Base-by-base conservation (phyloP, 2,888 invertebrate species). In the Euclidia mi region DNA sequence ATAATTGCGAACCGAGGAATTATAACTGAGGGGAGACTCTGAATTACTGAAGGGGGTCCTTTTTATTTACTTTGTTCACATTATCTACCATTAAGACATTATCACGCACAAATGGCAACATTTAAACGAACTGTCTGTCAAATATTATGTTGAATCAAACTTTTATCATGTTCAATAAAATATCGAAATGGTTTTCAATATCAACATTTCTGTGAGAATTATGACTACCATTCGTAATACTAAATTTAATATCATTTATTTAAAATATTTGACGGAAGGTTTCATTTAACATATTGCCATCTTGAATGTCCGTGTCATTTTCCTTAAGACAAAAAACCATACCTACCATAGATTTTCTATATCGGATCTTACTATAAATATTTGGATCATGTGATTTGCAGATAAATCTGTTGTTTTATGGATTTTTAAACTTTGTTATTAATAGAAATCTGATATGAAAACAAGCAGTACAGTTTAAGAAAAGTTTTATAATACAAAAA, bases 231-330 rank as follows among this genome's bases (percentile, higher is more conserved):
- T n/a, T n/a, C n/a, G n/a, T n/a, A n/a, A n/a, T n/a, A n/a, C n/a
- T n/a, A n/a, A n/a, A n/a, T n/a, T 10, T 25, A 15, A 28, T 7
- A 1, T 29, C 10, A 6, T 10, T 10, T 2, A 9, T 42, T 34
- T 32, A 9, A 17, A 20, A 48, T n/a, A 3, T 28, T 42, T 49
- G 41, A 34, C 20, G 41, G 35, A 20, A 0, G 12, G 31, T 37
- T 38, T 38, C 14, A 38, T 43, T 43, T 44, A 15, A 37, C 1
- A 35, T 29, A 25, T 68, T 53, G 40, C 55, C 64, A 64, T 50
- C 18, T 64, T 58, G 14, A 61, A 72, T 68, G 55, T 68, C 73
- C 73, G 69, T 72, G 69, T 61, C 73, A 68, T 71, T 72, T 64
- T 71, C 55, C 61, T 65, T 69, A 48, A 56, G 52, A 58, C 56